Percentiles rank a stretch among this genome's conserved stretches.
These are phyloP conservation scores for Listrodromus nycthemerus DNA, from an alignment of 2,888 invertebrate species.

Conservation along the genomic window DNA sequence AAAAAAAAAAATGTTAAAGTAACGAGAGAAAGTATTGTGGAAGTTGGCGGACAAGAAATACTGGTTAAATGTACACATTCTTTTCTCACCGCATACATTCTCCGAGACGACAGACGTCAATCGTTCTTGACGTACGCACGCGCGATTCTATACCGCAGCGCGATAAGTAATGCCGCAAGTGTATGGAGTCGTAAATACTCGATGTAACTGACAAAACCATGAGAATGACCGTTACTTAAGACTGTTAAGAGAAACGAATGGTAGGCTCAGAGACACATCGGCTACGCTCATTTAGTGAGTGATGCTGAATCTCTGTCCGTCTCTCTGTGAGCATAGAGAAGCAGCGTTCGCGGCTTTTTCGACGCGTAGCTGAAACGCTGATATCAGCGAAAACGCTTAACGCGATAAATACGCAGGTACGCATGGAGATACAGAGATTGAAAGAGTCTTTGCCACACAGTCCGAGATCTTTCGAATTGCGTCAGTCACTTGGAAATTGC, in stretches of 20 bases:
- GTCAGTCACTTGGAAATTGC: constrained; percentile 66
- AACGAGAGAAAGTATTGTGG: not conserved
- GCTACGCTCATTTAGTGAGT: not conserved
- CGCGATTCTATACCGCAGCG: not conserved
- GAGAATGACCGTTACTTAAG: constrained; percentile 19
- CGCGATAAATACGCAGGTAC: constrained; percentile 19
- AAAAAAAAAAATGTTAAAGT: not conserved
- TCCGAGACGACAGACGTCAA: constrained; percentile 20
- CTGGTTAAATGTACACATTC: not conserved
- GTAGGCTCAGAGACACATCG: constrained; percentile 24
- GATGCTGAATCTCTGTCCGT: constrained; percentile 36
- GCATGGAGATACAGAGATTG: constrained; percentile 9
- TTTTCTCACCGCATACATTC: constrained; percentile 38
- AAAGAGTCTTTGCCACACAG: constrained; percentile 29
- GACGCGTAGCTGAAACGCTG: constrained; percentile 31
- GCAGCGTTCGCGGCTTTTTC: constrained; percentile 6
- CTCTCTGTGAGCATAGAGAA: not conserved
- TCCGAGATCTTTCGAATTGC: constrained; percentile 59
- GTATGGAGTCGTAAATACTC: constrained; percentile 21
- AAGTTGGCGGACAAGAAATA: not conserved
- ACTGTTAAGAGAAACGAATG: constrained; percentile 20
- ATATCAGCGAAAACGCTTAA: constrained; percentile 32
- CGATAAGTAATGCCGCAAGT: constrained; percentile 17
- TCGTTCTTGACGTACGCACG: constrained; percentile 12
- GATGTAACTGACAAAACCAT: constrained; percentile 18